These are phyloP conservation scores for Lutraria lutraria DNA, from an alignment of 2,888 invertebrate genomes.

Conservation along the genomic window DNA sequence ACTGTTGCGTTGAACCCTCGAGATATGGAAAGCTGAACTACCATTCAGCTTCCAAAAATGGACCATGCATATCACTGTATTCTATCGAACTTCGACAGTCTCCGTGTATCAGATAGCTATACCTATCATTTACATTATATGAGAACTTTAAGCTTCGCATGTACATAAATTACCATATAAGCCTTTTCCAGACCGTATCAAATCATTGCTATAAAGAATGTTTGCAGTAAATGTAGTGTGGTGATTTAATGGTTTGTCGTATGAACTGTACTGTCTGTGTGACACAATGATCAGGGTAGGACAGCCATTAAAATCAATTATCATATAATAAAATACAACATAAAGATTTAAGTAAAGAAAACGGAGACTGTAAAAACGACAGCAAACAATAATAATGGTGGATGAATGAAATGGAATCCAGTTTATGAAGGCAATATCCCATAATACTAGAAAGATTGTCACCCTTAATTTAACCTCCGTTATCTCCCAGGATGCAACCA, in stretches of 20 bases:
- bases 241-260: background rate
- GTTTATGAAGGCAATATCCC: slow-evolving; percentile 16
- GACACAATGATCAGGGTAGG: background rate
- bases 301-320: slow-evolving; percentile 21
- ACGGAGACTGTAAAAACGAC: background rate
- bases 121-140: background rate
- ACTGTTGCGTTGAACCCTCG: no score
- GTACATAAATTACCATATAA: background rate
- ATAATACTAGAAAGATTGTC: background rate
- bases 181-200: background rate
- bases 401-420: slow-evolving; percentile 20
- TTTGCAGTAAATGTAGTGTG: background rate
- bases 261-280: background rate
- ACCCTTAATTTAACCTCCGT: background rate
- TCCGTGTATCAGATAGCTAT: background rate
- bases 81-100: no score
- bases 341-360: slow-evolving; percentile 16
- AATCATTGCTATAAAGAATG: background rate
- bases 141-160: background rate
- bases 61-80: no score
- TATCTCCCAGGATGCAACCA: slow-evolving; percentile 1
- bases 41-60: no score
- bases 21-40: no score
- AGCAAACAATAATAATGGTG: background rate
- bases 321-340: background rate